phyloP scores from a whole-genome alignment of 30 jellyfish, hydroid and myxozoan species.

The Cassiopea xamachana region DNA sequence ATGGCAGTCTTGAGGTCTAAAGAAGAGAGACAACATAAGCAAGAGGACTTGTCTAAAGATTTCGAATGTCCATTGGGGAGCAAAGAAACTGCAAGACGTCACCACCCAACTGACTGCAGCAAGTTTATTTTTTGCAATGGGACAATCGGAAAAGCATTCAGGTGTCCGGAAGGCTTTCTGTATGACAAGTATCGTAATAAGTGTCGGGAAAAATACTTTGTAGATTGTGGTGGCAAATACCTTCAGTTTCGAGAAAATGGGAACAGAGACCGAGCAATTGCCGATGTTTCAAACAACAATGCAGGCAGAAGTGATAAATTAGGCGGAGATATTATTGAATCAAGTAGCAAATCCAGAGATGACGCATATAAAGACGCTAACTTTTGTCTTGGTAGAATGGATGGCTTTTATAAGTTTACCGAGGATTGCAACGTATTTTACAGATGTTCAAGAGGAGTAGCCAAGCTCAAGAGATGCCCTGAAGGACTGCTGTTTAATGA shows the following conservation, averaged over 20 bases:
- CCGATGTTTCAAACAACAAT: background rate
- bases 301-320: background rate
- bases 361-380: background rate
- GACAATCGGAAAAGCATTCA: slow-evolving; percentile 6
- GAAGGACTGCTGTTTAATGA: slow-evolving; percentile 74
- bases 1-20: background rate
- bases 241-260: background rate
- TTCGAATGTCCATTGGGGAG: background rate
- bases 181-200: slow-evolving; percentile 21
- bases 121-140: slow-evolving; percentile 40
- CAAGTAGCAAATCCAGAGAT: background rate
- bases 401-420: slow-evolving; percentile 54
- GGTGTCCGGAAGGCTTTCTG: slow-evolving; percentile 51
- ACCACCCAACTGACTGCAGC: slow-evolving; percentile 39
- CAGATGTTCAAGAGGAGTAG: slow-evolving; percentile 62
- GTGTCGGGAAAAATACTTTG: slow-evolving; percentile 11
- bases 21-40: background rate
- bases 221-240: slow-evolving; percentile 4
- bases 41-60: background rate
- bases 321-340: background rate
- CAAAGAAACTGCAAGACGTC: background rate
- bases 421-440: slow-evolving; percentile 60
- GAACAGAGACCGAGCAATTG: background rate
- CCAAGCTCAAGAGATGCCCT: slow-evolving; percentile 68
- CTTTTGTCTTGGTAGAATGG: slow-evolving; percentile 56